Conservation (phyloP, 2,888 invertebrate species). For the Acholoe squamosa region DNA sequence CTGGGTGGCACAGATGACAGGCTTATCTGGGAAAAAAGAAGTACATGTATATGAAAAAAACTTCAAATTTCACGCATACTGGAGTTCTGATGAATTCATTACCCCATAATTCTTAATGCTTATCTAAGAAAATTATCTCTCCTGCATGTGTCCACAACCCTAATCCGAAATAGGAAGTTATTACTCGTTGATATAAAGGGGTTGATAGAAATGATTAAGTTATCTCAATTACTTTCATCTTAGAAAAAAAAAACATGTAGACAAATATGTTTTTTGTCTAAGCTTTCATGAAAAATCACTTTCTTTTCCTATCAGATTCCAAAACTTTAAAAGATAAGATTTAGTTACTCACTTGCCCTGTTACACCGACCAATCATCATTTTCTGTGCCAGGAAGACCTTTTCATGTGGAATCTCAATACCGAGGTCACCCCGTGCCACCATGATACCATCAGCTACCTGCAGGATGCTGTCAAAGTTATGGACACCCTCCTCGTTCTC, state of each 20-base stretch:
- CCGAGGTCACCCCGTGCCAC: constrained; percentile 98
- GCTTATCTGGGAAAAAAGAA: constrained; percentile 88
- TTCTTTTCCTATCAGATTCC: no score
- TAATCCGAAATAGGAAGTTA: neutral
- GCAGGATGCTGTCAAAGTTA: constrained; percentile 94
- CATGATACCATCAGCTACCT: constrained; percentile 98
- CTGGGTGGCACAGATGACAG: constrained; percentile 97
- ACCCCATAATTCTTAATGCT: no score
- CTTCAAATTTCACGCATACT: neutral
- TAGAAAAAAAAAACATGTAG: no score
- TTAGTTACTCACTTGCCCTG: constrained; percentile 84
- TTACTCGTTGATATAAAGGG: neutral
- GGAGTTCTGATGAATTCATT: neutral
- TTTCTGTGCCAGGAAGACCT: constrained; percentile 95
- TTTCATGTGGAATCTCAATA: constrained; percentile 97
- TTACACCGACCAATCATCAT: constrained; percentile 99
- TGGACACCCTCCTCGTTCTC: constrained; percentile 96
- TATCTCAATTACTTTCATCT: no score
- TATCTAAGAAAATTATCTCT: no score
- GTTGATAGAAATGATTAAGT: no score
- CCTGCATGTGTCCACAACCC: no score
- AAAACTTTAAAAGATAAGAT: neutral
- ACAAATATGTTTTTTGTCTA: neutral
- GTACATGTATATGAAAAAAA: neutral
- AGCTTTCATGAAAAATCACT: neutral